These are phyloP conservation scores for Eulemur mongoz DNA, from an alignment of 2,797 vertebrate genomes.

Conservation along the genomic window DNA sequence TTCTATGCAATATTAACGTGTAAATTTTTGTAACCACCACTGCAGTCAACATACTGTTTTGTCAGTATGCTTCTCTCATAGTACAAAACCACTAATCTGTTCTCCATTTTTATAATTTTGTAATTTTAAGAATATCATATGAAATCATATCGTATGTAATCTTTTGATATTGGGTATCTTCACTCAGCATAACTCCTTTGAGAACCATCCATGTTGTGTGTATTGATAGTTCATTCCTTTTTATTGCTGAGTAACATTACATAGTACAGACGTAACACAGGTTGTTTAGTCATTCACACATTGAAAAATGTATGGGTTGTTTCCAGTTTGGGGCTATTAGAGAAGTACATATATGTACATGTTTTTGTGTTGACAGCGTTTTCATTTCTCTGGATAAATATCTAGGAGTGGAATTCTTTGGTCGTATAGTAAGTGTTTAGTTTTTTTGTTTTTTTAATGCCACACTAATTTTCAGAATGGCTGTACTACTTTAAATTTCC, in stretches of 20 bases:
- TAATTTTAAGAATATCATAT: neutral
- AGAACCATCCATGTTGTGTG: neutral
- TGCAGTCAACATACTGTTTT: neutral
- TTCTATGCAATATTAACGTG: neutral
- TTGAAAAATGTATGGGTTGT: neutral
- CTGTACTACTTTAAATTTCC: neutral
- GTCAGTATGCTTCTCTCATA: neutral
- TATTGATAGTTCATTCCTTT: neutral
- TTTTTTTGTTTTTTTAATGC: neutral
- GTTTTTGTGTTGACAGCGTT: neutral
- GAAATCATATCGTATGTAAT: neutral
- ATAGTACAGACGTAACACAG: neutral
- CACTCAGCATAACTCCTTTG: neutral
- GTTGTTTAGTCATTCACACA: neutral
- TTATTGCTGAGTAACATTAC: neutral
- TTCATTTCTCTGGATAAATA: neutral
- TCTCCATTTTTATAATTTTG: neutral
- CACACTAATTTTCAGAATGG: neutral
- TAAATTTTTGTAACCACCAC: neutral
- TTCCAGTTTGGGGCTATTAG: neutral
- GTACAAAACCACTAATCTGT: neutral
- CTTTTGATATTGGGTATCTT: neutral
- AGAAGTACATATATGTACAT: neutral
- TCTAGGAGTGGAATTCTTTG: neutral
- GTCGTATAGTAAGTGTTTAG: neutral